These are phyloP conservation scores for Serrognathus titanus DNA, from an alignment of 2,888 invertebrate species.

Conservation along the genomic window DNA sequence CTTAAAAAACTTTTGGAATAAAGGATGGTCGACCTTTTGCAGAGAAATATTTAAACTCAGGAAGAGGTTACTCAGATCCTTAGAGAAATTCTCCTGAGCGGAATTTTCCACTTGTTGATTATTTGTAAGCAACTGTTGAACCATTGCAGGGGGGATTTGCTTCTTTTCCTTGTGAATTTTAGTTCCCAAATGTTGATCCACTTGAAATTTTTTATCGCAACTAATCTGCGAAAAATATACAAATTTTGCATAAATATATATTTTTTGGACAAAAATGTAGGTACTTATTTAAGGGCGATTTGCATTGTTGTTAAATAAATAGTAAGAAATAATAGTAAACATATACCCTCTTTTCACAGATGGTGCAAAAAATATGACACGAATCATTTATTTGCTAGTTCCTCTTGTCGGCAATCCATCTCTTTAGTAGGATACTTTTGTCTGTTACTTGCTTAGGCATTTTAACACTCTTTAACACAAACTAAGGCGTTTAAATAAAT, in stretches of 20 bases:
- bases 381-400: no score
- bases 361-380: no score
- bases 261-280: no score
- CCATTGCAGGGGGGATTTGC: neutral
- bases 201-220: neutral
- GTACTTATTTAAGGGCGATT: no score
- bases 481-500: no score
- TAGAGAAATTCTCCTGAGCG: neutral
- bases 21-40: neutral
- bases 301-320: no score
- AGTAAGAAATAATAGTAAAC: no score
- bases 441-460: no score
- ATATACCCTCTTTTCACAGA: no score
- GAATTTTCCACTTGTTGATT: neutral
- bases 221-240: slow-evolving; percentile 2
- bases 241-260: neutral
- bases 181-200: neutral
- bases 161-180: neutral
- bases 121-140: neutral
- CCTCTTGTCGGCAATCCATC: no score
- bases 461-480: no score
- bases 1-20: neutral
- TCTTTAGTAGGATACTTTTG: no score
- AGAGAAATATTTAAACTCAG: neutral
- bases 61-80: neutral